Evolutionary conservation across 2,797 vertebrate genomes (phyloP).

Genomic region (Petrocephalus schoutedeni): DNA sequence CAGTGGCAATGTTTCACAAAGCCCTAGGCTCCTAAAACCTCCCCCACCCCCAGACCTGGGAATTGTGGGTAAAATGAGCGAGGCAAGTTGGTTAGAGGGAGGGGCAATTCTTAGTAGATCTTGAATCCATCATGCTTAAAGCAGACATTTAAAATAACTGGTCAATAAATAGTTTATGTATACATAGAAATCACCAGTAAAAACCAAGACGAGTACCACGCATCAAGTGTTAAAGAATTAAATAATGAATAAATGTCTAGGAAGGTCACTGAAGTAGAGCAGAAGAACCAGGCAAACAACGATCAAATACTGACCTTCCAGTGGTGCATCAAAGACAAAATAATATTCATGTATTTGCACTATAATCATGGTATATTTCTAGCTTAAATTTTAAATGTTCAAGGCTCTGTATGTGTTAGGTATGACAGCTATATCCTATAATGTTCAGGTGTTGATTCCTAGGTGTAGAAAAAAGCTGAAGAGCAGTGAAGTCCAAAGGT

Average conservation of each 20-base stretch:
- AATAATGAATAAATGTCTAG: neutral
- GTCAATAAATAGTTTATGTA: neutral
- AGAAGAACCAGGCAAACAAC: neutral
- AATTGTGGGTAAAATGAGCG: neutral
- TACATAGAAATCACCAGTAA: neutral
- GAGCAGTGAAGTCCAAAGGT: neutral
- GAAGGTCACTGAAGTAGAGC: neutral
- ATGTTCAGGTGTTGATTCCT: neutral
- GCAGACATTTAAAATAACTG: neutral
- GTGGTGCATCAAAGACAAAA: neutral
- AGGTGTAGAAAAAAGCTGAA: neutral
- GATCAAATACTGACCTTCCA: neutral
- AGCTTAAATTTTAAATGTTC: neutral
- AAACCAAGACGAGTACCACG: neutral
- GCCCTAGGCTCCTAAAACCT: neutral
- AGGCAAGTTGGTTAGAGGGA: neutral
- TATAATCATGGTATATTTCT: neutral
- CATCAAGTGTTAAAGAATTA: neutral
- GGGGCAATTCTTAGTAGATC: neutral
- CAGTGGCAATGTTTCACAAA: slow-evolving; percentile 6
- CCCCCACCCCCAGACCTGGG: neutral
- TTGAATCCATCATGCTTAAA: slow-evolving; percentile 3
- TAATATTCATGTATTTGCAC: neutral
- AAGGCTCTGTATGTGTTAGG: neutral
- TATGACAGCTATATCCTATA: neutral